phyloP scores from a whole-genome alignment of 2,797 vertebrate species.

The Scleropages formosus region DNA sequence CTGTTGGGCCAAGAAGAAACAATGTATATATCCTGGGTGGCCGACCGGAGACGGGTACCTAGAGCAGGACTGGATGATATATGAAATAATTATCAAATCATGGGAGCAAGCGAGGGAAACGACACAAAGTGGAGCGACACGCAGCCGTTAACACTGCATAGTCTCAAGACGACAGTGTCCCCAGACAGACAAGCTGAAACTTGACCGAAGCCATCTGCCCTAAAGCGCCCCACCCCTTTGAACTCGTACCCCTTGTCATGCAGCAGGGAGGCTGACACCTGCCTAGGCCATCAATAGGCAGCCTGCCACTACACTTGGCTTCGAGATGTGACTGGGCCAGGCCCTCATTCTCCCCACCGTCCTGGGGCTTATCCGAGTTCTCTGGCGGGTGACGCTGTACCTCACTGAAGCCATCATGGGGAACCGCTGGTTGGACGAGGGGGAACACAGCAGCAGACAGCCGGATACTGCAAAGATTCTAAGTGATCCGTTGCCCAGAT shows the following conservation, averaged over 20 bases:
- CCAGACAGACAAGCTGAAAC: background rate
- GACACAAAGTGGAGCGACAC: slow-evolving; percentile 8
- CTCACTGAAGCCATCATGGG: too few species aligned
- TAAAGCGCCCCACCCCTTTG: background rate
- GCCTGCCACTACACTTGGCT: slow-evolving; percentile 2
- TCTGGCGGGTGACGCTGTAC: too few species aligned
- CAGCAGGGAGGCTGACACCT: background rate
- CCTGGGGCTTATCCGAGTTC: too few species aligned
- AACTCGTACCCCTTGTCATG: background rate
- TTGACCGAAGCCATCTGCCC: background rate
- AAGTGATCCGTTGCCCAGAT: slow-evolving; percentile 6
- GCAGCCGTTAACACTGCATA: background rate
- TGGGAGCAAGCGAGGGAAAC: background rate
- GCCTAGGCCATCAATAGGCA: background rate
- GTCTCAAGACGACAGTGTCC: background rate
- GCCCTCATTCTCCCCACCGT: too few species aligned
- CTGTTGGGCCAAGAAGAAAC: background rate
- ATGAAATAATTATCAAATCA: background rate
- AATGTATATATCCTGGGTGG: background rate
- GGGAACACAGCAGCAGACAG: too few species aligned
- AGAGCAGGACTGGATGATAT: background rate
- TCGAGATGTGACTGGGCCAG: too few species aligned
- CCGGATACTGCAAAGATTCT: background rate
- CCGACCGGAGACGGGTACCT: background rate
- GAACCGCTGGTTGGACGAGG: too few species aligned